These are phyloP conservation scores for Thymelicus lineola DNA, from an alignment of 2,888 invertebrate species.

Conservation along the genomic window DNA sequence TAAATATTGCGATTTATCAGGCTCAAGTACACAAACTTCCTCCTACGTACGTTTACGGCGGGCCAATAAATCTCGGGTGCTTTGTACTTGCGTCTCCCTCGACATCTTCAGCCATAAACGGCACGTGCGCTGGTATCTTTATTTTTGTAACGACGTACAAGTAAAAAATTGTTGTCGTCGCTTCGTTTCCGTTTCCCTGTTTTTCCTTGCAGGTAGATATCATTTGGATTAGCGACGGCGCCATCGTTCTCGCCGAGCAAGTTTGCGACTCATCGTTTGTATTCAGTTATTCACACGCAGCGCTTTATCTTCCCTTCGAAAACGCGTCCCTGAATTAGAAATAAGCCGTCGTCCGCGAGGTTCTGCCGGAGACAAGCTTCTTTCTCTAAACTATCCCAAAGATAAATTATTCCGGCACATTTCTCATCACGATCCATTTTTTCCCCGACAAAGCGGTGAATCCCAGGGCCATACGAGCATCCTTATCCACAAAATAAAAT, in stretches of 20 bases:
- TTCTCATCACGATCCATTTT: constrained; percentile 78
- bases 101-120: constrained; percentile 74
- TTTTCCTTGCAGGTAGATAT: constrained; percentile 54
- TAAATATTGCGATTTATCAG: constrained; percentile 68
- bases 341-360: constrained; percentile 68
- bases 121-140: constrained; percentile 73
- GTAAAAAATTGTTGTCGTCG: constrained; percentile 67
- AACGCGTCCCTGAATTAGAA: constrained; percentile 73
- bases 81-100: constrained; percentile 66
- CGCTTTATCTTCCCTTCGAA: constrained; percentile 66
- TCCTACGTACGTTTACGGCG: constrained; percentile 67
- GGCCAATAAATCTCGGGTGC: constrained; percentile 73
- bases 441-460: constrained; percentile 73
- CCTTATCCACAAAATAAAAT: constrained; percentile 75
- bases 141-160: constrained; percentile 69
- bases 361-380: constrained; percentile 66
- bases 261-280: constrained; percentile 66
- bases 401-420: constrained; percentile 80
- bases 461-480: constrained; percentile 71
- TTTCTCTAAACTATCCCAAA: constrained; percentile 73
- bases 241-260: constrained; percentile 55
- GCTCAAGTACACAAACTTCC: constrained; percentile 69
- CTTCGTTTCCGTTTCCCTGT: constrained; percentile 58
- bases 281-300: constrained; percentile 70
- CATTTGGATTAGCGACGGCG: constrained; percentile 50